These are phyloP conservation scores for Ochotona princeps DNA, from an alignment of 2,113 vertebrate genomes.

Conservation along the genomic window DNA sequence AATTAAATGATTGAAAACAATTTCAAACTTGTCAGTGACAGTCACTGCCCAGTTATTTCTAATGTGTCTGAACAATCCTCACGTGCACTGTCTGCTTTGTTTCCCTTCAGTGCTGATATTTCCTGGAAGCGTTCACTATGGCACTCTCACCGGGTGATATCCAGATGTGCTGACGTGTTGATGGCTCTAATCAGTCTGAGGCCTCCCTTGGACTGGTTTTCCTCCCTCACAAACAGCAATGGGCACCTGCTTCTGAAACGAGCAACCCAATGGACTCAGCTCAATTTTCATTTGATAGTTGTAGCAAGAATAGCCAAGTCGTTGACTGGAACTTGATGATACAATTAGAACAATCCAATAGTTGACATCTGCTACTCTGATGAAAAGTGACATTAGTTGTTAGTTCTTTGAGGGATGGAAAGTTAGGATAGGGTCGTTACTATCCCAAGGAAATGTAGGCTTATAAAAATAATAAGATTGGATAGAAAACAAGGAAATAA, in stretches of 20 bases:
- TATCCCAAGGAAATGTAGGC: not conserved
- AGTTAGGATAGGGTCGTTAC: not conserved
- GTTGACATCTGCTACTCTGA: not conserved
- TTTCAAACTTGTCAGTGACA: not conserved
- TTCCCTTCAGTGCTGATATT: not conserved
- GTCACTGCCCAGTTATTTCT: too few relatives aligned
- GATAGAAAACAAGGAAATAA: not conserved
- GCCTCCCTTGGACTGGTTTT: not conserved
- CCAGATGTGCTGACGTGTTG: not conserved
- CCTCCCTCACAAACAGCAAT: not conserved
- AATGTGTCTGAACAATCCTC: not conserved
- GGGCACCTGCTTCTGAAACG: not conserved
- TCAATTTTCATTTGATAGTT: not conserved
- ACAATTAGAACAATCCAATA: not conserved
- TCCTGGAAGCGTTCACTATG: not conserved
- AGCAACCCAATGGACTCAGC: not conserved
- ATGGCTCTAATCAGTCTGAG: not conserved
- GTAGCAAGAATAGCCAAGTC: not conserved
- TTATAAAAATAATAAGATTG: not conserved
- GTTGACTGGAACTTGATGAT: not conserved
- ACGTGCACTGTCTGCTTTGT: not conserved
- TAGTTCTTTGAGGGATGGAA: not conserved
- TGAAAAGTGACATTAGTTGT: not conserved
- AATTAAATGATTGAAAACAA: constrained; percentile 1
- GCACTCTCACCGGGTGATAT: not conserved